Base-by-base conservation (phyloP, 2,888 invertebrate genomes). In the Aspidiotus rigidus region DNA sequence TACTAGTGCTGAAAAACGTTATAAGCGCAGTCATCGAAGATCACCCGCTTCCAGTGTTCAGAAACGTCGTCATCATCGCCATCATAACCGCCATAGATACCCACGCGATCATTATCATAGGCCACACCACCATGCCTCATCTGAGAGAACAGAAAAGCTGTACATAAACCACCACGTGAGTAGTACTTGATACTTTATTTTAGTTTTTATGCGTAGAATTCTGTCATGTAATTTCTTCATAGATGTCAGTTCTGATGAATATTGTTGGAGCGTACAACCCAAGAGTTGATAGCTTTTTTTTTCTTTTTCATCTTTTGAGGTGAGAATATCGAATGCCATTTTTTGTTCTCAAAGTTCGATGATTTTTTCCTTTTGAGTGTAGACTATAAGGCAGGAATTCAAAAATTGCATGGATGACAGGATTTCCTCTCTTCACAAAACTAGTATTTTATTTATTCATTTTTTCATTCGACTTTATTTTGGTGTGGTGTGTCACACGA, bases 1-100 rank as follows among this genome's bases (percentile, higher is more conserved):
- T 78, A 89, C 84, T 77, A 89, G 82, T 81, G 88, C 83, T 80
- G 89, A 86, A 83, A 80, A 90, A 76, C 86, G 91, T 74, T 91
- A 90, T 79, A 92, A 91, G 80, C 85, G 91, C 75, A 90, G 90
- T 76, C 86, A 89, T 78, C 86, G 90, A 74, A 85, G 90, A 78
- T 89, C 90, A 74, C 90, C 90, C 73, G 87, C 87, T 72, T 86
- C 86, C 75, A 85, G 88, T 76, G 84, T 85, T 76, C 86, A 88
- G 78, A 81, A 83, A 71, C 72, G 71, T 61, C 70, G 69, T 64
- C 75, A 72, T 73, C 74, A 71, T 71, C 74, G 61, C 72, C 74
- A 72, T 71, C 74, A 71, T 44, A 67, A 69, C 59, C 69, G 55
- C 66, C 70, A 61, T 49, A 69, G 61, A 17, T 69, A 64, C 17